phyloP scores from a whole-genome alignment of 2,113 vertebrate genomes.

The Elachura formosa region DNA sequence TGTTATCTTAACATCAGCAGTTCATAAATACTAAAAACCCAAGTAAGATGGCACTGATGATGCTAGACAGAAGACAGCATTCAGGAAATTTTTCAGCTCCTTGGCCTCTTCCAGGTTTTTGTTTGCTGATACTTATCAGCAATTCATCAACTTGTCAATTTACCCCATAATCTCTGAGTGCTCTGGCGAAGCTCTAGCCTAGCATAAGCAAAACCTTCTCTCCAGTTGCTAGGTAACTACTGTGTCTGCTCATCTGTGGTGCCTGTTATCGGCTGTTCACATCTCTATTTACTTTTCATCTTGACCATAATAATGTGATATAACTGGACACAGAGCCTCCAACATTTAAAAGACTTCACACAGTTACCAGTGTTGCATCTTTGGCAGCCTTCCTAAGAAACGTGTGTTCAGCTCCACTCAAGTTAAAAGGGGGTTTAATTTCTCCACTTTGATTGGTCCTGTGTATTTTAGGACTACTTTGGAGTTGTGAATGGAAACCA shows the following conservation, averaged over 20 bases:
- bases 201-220: background rate
- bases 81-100: background rate
- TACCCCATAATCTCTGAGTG: background rate
- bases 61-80: background rate
- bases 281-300: slow-evolving; percentile 41
- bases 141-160: slow-evolving; percentile 38
- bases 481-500: background rate
- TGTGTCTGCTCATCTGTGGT: background rate
- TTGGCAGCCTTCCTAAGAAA: background rate
- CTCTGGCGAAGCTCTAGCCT: background rate
- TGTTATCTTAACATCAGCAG: background rate
- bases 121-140: slow-evolving; percentile 18
- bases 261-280: background rate
- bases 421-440: background rate
- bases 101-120: slow-evolving; percentile 21
- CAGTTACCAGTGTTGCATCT: background rate
- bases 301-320: background rate
- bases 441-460: background rate
- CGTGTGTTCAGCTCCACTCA: accelerated
- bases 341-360: background rate
- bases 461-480: background rate
- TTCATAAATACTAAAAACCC: background rate
- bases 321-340: background rate
- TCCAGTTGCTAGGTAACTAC: slow-evolving; percentile 45
- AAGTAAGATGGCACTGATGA: background rate